Conservation (phyloP, 2,113 vertebrate species). For the Nannobrachium achirus region DNA sequence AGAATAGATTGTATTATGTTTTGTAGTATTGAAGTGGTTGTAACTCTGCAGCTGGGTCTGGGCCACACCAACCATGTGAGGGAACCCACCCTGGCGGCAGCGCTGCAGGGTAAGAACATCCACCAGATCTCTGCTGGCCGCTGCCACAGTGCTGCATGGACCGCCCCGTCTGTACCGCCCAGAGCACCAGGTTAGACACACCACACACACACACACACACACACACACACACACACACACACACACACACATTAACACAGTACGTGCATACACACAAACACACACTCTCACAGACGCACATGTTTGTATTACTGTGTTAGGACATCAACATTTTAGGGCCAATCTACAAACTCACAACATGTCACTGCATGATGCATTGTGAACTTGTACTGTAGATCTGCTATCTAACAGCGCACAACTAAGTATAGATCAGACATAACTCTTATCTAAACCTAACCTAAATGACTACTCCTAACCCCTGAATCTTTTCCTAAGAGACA, state of each 20-base stretch:
- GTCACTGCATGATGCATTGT: no score
- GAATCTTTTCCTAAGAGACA: no score
- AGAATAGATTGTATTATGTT: no score
- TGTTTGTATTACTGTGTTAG: no score
- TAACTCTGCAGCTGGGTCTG: conserved; percentile 75
- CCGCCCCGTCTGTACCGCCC: conserved; percentile 71
- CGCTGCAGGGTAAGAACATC: conserved; percentile 79
- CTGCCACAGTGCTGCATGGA: conserved; percentile 84
- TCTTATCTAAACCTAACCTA: no score
- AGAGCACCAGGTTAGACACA: conserved; percentile 74
- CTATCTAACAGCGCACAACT: no score
- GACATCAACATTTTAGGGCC: no score
- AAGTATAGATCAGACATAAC: no score
- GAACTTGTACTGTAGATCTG: no score
- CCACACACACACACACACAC: neutral
- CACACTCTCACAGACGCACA: no score
- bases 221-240: conserved; percentile 1
- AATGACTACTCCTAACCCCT: no score
- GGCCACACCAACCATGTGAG: conserved; percentile 83
- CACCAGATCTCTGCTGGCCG: conserved; percentile 83
- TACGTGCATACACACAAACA: neutral
- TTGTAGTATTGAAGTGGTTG: neutral
- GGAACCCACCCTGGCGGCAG: conserved; percentile 74
- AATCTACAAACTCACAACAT: no score
- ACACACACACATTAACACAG: neutral